Evolutionary conservation across 2,797 vertebrate species (phyloP).

Genomic region (Gymnocypris eckloni): DNA sequence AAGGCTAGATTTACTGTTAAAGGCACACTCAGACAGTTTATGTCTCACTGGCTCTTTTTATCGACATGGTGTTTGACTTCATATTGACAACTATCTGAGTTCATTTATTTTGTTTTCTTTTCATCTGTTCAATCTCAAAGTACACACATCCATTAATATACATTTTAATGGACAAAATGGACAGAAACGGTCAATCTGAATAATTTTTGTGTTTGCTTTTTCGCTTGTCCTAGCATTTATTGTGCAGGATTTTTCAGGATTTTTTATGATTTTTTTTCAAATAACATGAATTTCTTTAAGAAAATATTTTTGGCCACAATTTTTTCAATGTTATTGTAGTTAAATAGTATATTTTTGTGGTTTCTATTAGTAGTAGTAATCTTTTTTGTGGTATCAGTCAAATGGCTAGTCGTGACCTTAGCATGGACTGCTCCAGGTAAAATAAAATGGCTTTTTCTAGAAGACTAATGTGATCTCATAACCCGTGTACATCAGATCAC

Average conservation of each 20-base stretch:
- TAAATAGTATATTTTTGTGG: not conserved
- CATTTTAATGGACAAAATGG: not conserved
- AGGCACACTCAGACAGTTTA: not conserved
- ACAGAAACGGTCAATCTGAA: slow-evolving; percentile 7
- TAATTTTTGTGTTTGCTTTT: not conserved
- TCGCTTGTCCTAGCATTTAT: not conserved
- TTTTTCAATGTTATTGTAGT: not conserved
- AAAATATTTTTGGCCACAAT: not conserved
- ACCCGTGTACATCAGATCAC: not conserved
- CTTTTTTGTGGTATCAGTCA: not conserved
- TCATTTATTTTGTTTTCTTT: not conserved
- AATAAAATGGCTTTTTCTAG: not conserved
- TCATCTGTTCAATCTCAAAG: not conserved
- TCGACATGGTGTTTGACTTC: not conserved
- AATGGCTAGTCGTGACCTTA: not conserved
- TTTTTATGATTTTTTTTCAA: not conserved
- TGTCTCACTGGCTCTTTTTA: not conserved
- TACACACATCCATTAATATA: not conserved
- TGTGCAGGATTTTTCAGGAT: not conserved
- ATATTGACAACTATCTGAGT: not conserved
- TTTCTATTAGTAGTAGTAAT: not conserved
- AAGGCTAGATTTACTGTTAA: slow-evolving; percentile 22
- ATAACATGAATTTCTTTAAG: no score
- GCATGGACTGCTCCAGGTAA: not conserved
- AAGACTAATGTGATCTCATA: not conserved